Evolutionary conservation across 2,113 vertebrate species (phyloP), one percentile per base, ranked within the genome.

Genomic region (Equus przewalskii): DNA sequence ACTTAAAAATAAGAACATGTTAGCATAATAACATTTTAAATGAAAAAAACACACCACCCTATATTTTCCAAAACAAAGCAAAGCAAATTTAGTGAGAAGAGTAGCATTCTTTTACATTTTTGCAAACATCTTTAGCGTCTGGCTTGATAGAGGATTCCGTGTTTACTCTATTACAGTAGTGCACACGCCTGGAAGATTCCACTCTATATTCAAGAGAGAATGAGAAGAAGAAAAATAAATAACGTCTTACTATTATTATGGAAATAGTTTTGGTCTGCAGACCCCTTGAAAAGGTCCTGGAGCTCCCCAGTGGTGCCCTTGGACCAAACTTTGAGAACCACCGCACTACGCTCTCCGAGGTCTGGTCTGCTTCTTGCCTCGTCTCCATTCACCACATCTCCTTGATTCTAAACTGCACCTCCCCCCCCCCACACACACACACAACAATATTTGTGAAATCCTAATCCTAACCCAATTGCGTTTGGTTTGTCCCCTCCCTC

Each of bases 41-140:
- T 88, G 6, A 21, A 5, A 62, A 60, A 54, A 89, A 60, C 19
- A 6, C 13, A 0, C 15, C 13, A 0, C 12, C 28, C 16, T 80
- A 4, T 82, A 28, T 96, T 89, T 91, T 80, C 54, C 72, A 65
- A 94, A 85, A 70, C 11, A n/a, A 86, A 92, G 21, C 51, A 33
- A 41, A 41, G 36, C 36, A 41, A 70, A 30, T 85, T 36, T 19
- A 80, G 26, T 44, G 36, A 78, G 79, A 78, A 78, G n/a, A 30
- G 1, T 26, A 64, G n/a, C 36, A 4, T 56, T 12, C 14, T 36
- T 79, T 69, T 49, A 30, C 12, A 56, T 15, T 88, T 86, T 75
- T 49, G 6, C 30, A 28, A 88, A 69, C 65, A 2, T 18, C 46
- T 76, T 84, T 64, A 16, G 9, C 13, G 13, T 49, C 54, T 15